Percentiles rank a stretch among this genome's conserved stretches.
phyloP scores from a whole-genome alignment of 2,888 invertebrate species.

The Chrysina gloriosa region DNA sequence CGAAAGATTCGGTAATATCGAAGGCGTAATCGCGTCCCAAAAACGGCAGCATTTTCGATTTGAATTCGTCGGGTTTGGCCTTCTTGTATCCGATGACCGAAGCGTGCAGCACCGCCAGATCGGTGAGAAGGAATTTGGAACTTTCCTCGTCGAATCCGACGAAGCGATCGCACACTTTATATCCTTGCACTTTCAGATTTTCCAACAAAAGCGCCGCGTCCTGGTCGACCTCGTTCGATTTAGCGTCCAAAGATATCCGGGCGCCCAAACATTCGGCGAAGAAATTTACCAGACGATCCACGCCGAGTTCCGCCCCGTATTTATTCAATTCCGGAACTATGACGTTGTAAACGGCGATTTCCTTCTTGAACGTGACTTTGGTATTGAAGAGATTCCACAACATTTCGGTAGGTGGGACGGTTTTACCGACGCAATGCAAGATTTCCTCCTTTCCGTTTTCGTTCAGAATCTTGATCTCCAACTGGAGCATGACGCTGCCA shows the following conservation, averaged over 20 bases:
- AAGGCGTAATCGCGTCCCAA: slow-evolving; percentile 47
- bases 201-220: slow-evolving; percentile 68
- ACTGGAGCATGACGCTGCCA: slow-evolving; percentile 67
- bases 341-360: slow-evolving; percentile 66
- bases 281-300: slow-evolving; percentile 11
- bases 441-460: slow-evolving; percentile 50
- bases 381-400: slow-evolving; percentile 66
- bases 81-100: slow-evolving; percentile 67
- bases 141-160: slow-evolving; percentile 66
- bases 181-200: slow-evolving; percentile 66
- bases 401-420: slow-evolving; percentile 66
- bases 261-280: slow-evolving; percentile 67
- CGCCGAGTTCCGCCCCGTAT: slow-evolving; percentile 61
- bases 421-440: slow-evolving; percentile 60
- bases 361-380: slow-evolving; percentile 66
- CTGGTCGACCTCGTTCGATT: slow-evolving; percentile 62
- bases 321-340: slow-evolving; percentile 63
- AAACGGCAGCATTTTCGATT: slow-evolving; percentile 58
- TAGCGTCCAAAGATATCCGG: slow-evolving; percentile 56
- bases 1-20: not conserved
- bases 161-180: slow-evolving; percentile 63
- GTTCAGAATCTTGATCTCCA: slow-evolving; percentile 53
- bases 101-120: slow-evolving; percentile 68
- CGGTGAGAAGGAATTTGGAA: slow-evolving; percentile 61
- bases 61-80: slow-evolving; percentile 61